Evolutionary conservation across 2,888 invertebrate species (phyloP).

Genomic region (Drosophila siamana): DNA sequence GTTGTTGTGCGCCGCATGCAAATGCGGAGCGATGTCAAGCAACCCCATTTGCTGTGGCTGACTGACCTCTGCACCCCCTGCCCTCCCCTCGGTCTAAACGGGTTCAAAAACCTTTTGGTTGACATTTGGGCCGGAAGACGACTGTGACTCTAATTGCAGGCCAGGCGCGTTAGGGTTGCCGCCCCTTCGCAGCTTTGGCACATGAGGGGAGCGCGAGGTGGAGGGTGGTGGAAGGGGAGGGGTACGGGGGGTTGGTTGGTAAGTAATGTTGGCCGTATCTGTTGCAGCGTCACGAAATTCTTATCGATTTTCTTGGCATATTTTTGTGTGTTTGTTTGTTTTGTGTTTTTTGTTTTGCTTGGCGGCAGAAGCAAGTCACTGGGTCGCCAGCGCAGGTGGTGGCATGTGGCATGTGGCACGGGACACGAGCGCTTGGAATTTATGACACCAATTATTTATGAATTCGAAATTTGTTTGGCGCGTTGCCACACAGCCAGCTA

Average conservation of each 20-base stretch:
- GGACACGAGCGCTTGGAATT: conserved; percentile 47
- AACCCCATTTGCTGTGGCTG: conserved; percentile 31
- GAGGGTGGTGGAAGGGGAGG: background rate
- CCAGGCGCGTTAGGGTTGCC: conserved; percentile 24
- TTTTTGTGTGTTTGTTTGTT: no score
- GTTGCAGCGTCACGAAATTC: conserved; percentile 60
- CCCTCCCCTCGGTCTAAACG: conserved; percentile 37
- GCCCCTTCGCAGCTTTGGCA: background rate
- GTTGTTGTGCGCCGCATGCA: conserved; percentile 65
- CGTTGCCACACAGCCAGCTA: conserved; percentile 65
- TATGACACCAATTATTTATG: conserved; percentile 81
- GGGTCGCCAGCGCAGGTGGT: conserved; percentile 57
- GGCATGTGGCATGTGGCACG: background rate
- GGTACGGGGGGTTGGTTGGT: conserved; percentile 4
- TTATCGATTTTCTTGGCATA: conserved; percentile 63
- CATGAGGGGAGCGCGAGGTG: background rate
- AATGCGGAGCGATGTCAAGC: conserved; percentile 37
- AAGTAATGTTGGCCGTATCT: conserved; percentile 7
- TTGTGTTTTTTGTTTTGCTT: no score
- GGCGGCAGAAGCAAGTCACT: conserved; percentile 62
- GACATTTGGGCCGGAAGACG: conserved; percentile 76
- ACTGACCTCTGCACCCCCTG: background rate
- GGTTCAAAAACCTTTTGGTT: conserved; percentile 78
- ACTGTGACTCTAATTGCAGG: conserved; percentile 64
- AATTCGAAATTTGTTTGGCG: conserved; percentile 79